Evolutionary conservation across 2,797 vertebrate species (phyloP), one percentile per base, ranked within the genome.

Genomic region (Malacoctenus gilli): DNA sequence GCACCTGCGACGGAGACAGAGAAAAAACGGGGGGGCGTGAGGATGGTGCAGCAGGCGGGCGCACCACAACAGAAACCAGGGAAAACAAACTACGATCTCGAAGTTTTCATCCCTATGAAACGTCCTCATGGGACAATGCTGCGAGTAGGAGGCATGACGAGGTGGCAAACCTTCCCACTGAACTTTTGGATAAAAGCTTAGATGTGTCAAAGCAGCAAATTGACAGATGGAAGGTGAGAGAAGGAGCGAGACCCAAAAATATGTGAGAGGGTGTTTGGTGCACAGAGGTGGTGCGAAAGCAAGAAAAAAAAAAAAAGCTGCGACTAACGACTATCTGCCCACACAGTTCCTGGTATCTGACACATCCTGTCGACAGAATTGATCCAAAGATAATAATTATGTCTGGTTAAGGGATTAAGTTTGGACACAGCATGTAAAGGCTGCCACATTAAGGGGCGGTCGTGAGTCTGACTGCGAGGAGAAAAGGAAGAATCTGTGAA

Each of bases 1-100:
- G 85, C 42, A 98, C 95, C 95, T 97, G 72, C 14, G 16, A 48
- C 3, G n/a, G n/a, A n/a, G n/a, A n/a, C n/a, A n/a, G n/a, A n/a
- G n/a, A 9, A 41, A 31, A 39, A 42, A 38, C 20, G 15, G 21
- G 9, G 18, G n/a, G 21, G 34, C 3, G 39, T 20, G 32, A 39
- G 37, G n/a, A 59, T 25, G 23, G 9, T 18, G 34, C 23, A 2
- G 35, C 2, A 3, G 3, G 5, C 2, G 4, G 3, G 5, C 8
- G n/a, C 4, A 14, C 2, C 12, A 13, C 31, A 9, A 63, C 16
- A 39, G 13, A 2, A n/a, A n/a, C n/a, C n/a, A n/a, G 1, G n/a
- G 18, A 40, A 31, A 49, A 63, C n/a, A 42, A 51, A 61, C 40
- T 8, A 18, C 36, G 19, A 18, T 34, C 8, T 20, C n/a, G 32